phyloP scores from a whole-genome alignment of 2,888 invertebrate species.

The Sarcophaga subvicina region DNA sequence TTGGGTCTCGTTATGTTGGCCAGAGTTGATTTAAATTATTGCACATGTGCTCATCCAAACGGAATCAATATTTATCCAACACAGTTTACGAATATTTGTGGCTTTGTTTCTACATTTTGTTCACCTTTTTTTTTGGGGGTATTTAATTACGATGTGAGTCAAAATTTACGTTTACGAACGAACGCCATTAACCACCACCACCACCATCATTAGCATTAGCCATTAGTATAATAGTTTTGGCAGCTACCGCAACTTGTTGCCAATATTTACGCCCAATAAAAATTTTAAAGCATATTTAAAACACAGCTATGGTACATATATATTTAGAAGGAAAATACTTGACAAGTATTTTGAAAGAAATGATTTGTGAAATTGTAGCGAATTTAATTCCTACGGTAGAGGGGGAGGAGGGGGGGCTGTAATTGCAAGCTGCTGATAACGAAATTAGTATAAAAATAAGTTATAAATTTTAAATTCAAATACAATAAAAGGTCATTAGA shows the following conservation, averaged over 20 bases:
- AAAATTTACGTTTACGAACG: not conserved
- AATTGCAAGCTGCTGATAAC: too few relatives aligned
- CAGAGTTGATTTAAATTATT: constrained; percentile 42
- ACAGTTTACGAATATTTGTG: constrained; percentile 50
- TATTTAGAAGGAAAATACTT: too few relatives aligned
- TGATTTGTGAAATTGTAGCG: not conserved
- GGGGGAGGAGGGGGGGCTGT: too few relatives aligned
- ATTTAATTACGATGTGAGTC: not conserved
- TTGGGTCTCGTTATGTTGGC: constrained; percentile 24
- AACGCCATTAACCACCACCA: not conserved
- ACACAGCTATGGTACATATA: not conserved
- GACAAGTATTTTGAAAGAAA: too few relatives aligned
- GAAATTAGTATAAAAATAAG: too few relatives aligned
- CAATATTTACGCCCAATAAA: constrained; percentile 9
- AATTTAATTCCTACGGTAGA: not conserved
- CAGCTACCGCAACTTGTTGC: not conserved
- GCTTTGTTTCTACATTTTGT: not conserved
- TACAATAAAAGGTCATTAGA: too few relatives aligned
- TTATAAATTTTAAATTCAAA: too few relatives aligned
- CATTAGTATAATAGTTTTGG: not conserved
- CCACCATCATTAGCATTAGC: not conserved
- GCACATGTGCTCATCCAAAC: constrained; percentile 47
- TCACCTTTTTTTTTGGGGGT: not conserved
- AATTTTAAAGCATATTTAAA: not conserved
- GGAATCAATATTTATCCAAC: constrained; percentile 55